Evolutionary conservation across 2,113 vertebrate species (phyloP), one percentile per base, ranked within the genome.

Genomic region (Tor tambroides): DNA sequence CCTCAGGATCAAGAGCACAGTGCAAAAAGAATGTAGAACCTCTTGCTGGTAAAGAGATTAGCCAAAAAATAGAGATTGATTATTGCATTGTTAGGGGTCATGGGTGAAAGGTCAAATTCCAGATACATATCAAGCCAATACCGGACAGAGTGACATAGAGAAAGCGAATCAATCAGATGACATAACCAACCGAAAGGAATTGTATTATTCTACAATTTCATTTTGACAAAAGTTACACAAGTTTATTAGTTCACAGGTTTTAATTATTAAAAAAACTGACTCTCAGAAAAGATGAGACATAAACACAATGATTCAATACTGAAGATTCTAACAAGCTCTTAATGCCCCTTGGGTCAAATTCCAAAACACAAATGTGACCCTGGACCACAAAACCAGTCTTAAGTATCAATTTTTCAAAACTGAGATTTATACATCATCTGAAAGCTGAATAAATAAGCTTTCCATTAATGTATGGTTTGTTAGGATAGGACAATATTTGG

Each of bases 31-130:
- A 81, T 72, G 51, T 21, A n/a, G 12, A 71, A 15, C 65, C 19
- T 6, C 51, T 26, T 17, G 35, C 69, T 59, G 83, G 67, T 28
- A 59, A 84, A 74, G 49, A 74, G 49, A 84, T 84, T 84, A 74
- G 49, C 30, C 23, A n/a, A 41, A 41, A 32, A 28, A 67, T 12
- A 30, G 3, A 38, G 21, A 84, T 28, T 21, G 49, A 84, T 74
- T 35, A 74, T 56, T 41, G 49, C 15, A 56, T 56, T 74, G 49
- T 74, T 74, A 46, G 69, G 21, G 83, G 83, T 84, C 83, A 84
- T 84, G 32, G 83, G 83, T 75, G 30, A 86, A 86, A 75, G 79
- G 78, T 74, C 78, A 86, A 10, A 81, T 59, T 30, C 43, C 78
- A 81, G 46, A 61, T 30, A 81, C 7, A 74, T 43, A 26, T 65